Conservation (phyloP, 2,888 invertebrate genomes). For the Hypolimnas misippus region DNA sequence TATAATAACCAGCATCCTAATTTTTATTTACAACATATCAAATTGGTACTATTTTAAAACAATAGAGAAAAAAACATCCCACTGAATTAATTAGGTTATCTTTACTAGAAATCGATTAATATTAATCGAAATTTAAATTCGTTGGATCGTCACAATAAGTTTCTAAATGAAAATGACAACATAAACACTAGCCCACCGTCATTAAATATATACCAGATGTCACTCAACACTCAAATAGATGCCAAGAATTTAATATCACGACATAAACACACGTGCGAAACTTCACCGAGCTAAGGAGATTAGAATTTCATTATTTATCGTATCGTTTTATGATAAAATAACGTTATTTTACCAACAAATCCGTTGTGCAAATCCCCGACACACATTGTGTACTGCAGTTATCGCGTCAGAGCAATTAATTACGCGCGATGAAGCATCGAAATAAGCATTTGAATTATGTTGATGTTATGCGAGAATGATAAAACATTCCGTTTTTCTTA, state of each 20-base stretch:
- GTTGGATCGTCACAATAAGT: too few species aligned
- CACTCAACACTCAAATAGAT: neutral
- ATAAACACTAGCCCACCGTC: neutral
- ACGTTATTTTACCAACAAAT: slow-evolving; percentile 3
- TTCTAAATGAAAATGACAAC: neutral
- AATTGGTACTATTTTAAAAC: too few species aligned
- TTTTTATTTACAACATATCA: too few species aligned
- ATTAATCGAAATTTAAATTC: too few species aligned
- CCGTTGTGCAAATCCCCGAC: slow-evolving; percentile 20
- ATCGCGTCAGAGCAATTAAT: slow-evolving; percentile 49
- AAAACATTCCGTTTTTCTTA: too few species aligned
- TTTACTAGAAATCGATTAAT: too few species aligned
- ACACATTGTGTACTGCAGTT: slow-evolving; percentile 34
- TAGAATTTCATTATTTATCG: neutral
- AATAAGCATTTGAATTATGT: slow-evolving; percentile 46
- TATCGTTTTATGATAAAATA: neutral
- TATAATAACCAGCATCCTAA: too few species aligned
- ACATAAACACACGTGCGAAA: neutral
- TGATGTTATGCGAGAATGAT: slow-evolving; percentile 38
- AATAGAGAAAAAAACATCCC: too few species aligned
- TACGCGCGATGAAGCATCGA: slow-evolving; percentile 50
- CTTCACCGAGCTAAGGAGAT: neutral
- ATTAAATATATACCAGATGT: neutral
- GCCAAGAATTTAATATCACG: neutral
- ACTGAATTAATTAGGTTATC: too few species aligned